phyloP scores from a whole-genome alignment of 2,888 invertebrate genomes.

The Sarcophaga rosellei region DNA sequence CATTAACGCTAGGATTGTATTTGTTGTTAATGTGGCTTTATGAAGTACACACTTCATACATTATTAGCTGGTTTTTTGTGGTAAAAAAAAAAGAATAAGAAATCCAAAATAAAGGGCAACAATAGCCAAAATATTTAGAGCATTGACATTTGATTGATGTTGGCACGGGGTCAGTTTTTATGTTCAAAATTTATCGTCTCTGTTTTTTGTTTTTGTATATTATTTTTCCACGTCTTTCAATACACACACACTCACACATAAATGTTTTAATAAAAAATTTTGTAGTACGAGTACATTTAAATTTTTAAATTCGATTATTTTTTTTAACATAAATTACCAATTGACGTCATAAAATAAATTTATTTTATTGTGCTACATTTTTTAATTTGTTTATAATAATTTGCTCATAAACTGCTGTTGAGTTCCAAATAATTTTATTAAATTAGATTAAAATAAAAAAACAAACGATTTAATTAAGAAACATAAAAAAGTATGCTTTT shows the following conservation, averaged over 20 bases:
- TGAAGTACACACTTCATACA: conserved; percentile 38
- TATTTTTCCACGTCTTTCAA: not conserved
- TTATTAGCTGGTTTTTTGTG: conserved; percentile 23
- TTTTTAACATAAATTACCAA: conserved; percentile 36
- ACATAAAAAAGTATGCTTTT: too few relatives aligned
- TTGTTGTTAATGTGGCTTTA: not conserved
- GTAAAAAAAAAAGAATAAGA: conserved; percentile 31
- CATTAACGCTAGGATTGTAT: not conserved
- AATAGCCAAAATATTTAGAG: conserved; percentile 66
- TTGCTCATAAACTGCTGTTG: too few relatives aligned
- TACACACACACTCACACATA: not conserved
- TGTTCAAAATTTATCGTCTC: conserved; percentile 32
- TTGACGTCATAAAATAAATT: conserved; percentile 32
- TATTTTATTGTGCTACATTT: too few relatives aligned
- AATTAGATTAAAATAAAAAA: too few relatives aligned
- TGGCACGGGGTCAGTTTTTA: conserved; percentile 69
- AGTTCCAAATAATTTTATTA: too few relatives aligned
- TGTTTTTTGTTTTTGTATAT: conserved; percentile 13
- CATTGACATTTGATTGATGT: conserved; percentile 71
- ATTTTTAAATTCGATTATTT: conserved; percentile 2
- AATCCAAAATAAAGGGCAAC: conserved; percentile 61
- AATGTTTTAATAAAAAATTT: not conserved
- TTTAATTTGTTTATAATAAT: too few relatives aligned
- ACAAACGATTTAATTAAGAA: too few relatives aligned
- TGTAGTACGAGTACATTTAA: conserved; percentile 12